phyloP scores from a whole-genome alignment of 2,888 invertebrate genomes.

The Glyphotaelius pellucidus region DNA sequence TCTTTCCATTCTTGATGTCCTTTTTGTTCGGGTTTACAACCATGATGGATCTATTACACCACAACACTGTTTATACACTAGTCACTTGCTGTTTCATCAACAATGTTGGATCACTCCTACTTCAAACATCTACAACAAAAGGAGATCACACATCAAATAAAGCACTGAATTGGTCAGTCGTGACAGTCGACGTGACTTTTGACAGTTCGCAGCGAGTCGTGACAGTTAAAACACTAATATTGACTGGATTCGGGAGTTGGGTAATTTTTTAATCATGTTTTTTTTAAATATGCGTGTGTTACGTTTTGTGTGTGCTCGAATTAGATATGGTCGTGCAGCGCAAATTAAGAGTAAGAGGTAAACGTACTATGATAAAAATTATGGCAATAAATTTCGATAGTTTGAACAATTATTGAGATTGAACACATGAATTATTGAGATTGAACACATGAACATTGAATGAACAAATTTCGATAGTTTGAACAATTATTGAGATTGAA shows the following conservation, averaged over 20 bases:
- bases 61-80: conserved; percentile 41
- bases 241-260: background rate
- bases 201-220: background rate
- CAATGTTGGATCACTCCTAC: background rate
- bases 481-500: background rate
- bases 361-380: background rate
- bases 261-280: background rate
- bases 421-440: background rate
- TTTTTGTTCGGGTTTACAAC: conserved; percentile 71
- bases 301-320: background rate
- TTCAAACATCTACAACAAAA: conserved; percentile 35
- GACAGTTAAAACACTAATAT: background rate
- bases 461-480: background rate
- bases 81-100: background rate
- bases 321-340: background rate
- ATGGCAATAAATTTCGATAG: background rate
- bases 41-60: conserved; percentile 67
- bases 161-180: background rate
- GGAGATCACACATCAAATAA: conserved; percentile 39
- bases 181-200: background rate
- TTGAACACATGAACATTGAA: too few species aligned
- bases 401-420: background rate
- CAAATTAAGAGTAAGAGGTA: background rate
- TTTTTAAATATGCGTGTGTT: background rate
- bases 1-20: conserved; percentile 73